These are phyloP conservation scores for Xestia rhomboidea DNA, from an alignment of 2,888 invertebrate species.

Conservation along the genomic window DNA sequence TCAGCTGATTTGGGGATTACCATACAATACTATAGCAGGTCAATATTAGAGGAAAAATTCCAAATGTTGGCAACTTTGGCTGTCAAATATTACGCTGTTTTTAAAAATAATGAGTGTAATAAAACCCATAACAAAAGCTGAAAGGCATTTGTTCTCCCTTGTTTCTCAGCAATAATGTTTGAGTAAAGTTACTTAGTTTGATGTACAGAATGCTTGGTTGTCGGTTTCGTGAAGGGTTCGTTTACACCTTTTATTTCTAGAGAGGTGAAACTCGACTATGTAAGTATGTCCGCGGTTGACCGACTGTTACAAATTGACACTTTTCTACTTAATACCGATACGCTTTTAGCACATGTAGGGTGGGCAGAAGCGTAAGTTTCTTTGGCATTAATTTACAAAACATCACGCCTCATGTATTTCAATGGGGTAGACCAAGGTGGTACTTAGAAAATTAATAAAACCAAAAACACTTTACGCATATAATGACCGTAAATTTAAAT, in stretches of 20 bases:
- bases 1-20: slow-evolving; percentile 8
- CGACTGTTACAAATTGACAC: slow-evolving; percentile 50
- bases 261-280: slow-evolving; percentile 22
- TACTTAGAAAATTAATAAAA: not conserved
- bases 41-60: not conserved
- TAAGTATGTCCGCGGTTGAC: slow-evolving; percentile 30
- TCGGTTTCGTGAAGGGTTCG: not conserved
- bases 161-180: not conserved
- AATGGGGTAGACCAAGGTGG: not conserved
- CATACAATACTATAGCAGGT: not conserved
- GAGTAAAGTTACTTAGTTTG: not conserved
- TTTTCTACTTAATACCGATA: slow-evolving; percentile 43
- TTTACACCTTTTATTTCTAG: no score
- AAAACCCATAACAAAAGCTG: no score
- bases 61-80: not conserved
- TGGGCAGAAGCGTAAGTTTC: not conserved
- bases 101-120: no score
- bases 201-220: not conserved
- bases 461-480: not conserved
- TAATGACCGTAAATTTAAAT: no score
- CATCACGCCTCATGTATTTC: not conserved
- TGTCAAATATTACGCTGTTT: not conserved
- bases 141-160: not conserved
- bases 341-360: slow-evolving; percentile 51
- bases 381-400: slow-evolving; percentile 15